phyloP scores from a whole-genome alignment of 2,888 invertebrate genomes.

The Cantharis nigra region DNA sequence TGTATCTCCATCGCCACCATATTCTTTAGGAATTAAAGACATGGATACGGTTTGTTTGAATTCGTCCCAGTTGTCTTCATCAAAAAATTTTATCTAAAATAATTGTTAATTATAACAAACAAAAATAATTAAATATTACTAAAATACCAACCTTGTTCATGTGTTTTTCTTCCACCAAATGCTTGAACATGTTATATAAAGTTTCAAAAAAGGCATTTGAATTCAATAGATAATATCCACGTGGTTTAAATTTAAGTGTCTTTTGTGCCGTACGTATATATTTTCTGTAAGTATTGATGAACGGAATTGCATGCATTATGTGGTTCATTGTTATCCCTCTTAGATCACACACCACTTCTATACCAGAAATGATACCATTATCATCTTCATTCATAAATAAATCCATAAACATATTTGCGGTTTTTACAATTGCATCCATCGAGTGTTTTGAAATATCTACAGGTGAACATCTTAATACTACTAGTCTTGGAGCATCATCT shows the following conservation, averaged over 20 bases:
- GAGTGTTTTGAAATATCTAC: background rate
- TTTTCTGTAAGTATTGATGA: background rate
- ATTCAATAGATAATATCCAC: background rate
- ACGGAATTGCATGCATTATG: background rate
- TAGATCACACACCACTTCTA: background rate
- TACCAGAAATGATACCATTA: background rate
- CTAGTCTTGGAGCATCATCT: background rate
- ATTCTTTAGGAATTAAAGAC: background rate
- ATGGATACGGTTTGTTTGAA: background rate
- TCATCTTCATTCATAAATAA: background rate
- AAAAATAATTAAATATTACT: background rate
- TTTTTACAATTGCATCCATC: background rate
- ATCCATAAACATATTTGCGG: background rate
- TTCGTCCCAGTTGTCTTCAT: background rate
- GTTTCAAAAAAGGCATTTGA: background rate
- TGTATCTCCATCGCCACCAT: background rate
- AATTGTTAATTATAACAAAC: background rate
- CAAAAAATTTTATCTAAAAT: background rate
- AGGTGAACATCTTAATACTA: background rate
- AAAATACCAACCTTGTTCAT: background rate
- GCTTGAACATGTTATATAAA: background rate
- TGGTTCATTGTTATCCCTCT: background rate
- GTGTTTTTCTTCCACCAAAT: background rate
- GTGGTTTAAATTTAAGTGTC: background rate
- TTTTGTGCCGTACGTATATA: background rate